Evolutionary conservation across 2,113 vertebrate genomes (phyloP), one percentile per base, ranked within the genome.

Genomic region (Dipodomys spectabilis): DNA sequence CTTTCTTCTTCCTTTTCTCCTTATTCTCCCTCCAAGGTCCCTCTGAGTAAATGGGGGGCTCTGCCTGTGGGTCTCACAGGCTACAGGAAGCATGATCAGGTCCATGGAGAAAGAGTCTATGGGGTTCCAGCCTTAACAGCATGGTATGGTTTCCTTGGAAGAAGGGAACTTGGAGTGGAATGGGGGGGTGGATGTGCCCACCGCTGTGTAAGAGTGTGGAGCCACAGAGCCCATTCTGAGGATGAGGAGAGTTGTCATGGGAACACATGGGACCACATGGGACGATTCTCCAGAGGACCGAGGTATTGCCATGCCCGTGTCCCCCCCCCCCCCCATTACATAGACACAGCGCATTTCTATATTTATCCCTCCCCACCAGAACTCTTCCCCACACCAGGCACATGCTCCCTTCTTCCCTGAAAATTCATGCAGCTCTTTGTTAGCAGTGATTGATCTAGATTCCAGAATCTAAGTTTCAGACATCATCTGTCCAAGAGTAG

Each of bases 381-480:
- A 9, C 49, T 53, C 12, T 13, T 53, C 49, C 49, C 5, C 49
- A 53, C 49, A 53, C 35, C n/a, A 27, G 5, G 32, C 11, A 30
- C 73, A 44, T 45, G 53, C n/a, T 75, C 83, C 77, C 92, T 75
- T 79, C 79, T 82, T 86, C 88, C 25, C n/a, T 45, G 74, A 20
- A 23, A 68, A 0, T 78, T 85, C 28, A 53, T 44, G 7, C 67
- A 18, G 22, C 68, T 77, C 1, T 90, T 71, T 15, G n/a, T 74
- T 22, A 91, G 60, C 73, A 35, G 68, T 35, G 57, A n/a, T 53
- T 88, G n/a, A 78, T 84, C 64, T 82, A 77, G 44, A 67, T 65
- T 83, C 81, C 71, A 28, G 62, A 77, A 83, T 65, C 13, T 60
- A 79, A 77, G 1, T 83, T 91, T 90, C 68, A 81, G 81, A 80